Conservation (phyloP, 2,113 vertebrate species). For the Rattus rattus region DNA sequence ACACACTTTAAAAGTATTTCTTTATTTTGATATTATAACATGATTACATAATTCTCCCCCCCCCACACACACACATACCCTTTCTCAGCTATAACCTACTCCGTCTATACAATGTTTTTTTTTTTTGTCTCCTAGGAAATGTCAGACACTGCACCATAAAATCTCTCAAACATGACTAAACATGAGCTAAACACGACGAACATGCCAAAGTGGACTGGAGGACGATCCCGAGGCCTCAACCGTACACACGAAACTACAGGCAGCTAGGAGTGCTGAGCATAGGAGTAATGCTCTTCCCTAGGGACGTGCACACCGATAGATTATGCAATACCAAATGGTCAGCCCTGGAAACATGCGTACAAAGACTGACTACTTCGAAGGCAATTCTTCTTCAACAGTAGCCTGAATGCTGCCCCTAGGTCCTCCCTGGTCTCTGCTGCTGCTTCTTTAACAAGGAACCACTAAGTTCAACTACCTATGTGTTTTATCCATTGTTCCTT, state of each 20-base stretch:
- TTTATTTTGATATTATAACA: not conserved
- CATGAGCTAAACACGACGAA: not conserved
- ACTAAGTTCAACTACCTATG: not conserved
- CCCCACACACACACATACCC: no score
- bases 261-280: no score
- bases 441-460: not conserved
- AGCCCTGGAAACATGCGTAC: not conserved
- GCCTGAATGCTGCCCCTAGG: not conserved
- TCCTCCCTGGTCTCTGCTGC: not conserved
- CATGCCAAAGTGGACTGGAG: not conserved
- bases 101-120: not conserved
- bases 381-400: not conserved
- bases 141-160: not conserved
- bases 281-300: not conserved
- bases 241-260: not conserved
- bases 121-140: not conserved
- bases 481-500: not conserved
- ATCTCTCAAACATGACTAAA: not conserved
- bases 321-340: not conserved
- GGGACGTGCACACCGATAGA: not conserved
- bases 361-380: not conserved
- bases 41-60: not conserved
- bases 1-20: not conserved
- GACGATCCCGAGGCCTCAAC: not conserved
- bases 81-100: not conserved